These are phyloP conservation scores for Luperina testacea DNA, from an alignment of 2,888 invertebrate species.

Conservation along the genomic window DNA sequence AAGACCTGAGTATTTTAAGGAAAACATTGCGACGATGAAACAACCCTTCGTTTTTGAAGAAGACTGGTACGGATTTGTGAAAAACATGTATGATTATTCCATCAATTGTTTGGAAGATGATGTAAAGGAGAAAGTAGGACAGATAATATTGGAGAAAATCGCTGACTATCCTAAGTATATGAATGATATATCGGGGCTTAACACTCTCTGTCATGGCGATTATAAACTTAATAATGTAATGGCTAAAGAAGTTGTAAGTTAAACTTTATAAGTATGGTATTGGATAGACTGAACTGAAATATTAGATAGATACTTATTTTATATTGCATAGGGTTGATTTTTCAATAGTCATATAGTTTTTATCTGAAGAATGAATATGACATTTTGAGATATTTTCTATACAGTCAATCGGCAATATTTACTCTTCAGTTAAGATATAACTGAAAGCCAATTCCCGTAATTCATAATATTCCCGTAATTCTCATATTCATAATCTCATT, in stretches of 20 bases:
- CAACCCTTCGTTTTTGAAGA: constrained; percentile 61
- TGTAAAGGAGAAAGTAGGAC: constrained; percentile 36
- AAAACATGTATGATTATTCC: constrained; percentile 61
- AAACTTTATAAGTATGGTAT: not conserved
- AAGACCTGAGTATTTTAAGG: constrained; percentile 71
- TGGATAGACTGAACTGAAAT: not conserved
- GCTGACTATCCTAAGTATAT: constrained; percentile 60
- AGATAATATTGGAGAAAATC: constrained; percentile 47
- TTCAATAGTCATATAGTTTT: not conserved
- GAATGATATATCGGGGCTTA: constrained; percentile 41
- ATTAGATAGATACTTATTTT: no score
- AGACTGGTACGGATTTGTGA: constrained; percentile 57
- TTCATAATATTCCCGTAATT: no score
- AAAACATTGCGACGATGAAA: constrained; percentile 36
- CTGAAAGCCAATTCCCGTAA: not conserved
- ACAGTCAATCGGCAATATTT: not conserved
- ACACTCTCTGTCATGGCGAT: constrained; percentile 69
- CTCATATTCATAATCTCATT: no score
- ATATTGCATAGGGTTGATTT: not conserved
- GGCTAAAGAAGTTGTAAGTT: constrained; percentile 70
- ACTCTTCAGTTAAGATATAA: not conserved
- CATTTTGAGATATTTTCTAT: not conserved
- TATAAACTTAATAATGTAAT: constrained; percentile 68
- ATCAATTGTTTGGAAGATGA: constrained; percentile 53
- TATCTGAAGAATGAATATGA: not conserved